These are phyloP conservation scores for Ryuthela nishihirai DNA, from an alignment of 2,888 invertebrate genomes.

Conservation along the genomic window DNA sequence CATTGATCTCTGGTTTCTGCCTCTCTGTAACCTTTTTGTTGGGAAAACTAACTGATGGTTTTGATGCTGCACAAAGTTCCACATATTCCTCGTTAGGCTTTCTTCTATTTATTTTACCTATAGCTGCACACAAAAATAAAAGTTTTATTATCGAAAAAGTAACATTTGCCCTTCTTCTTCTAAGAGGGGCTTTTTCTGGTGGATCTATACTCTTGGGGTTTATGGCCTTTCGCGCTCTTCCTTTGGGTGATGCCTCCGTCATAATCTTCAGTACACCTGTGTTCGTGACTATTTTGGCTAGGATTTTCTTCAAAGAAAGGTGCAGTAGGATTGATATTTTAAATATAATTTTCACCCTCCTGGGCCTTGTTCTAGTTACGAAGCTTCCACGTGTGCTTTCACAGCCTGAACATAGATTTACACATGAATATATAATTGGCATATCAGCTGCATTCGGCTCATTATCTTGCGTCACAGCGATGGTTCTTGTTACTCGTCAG, in stretches of 20 bases:
- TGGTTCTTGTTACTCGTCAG: no score
- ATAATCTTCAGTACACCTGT: slow-evolving; percentile 88
- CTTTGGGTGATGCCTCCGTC: slow-evolving; percentile 82
- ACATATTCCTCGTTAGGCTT: not conserved
- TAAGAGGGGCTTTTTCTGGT: not conserved
- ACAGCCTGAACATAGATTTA: no score
- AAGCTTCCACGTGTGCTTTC: not conserved
- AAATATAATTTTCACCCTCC: slow-evolving; percentile 1
- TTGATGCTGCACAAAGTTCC: slow-evolving; percentile 5
- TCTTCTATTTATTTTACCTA: slow-evolving; percentile 2
- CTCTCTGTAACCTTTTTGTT: slow-evolving; percentile 1
- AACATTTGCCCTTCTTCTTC: not conserved
- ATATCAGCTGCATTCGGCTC: no score
- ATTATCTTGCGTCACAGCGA: no score
- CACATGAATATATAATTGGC: no score
- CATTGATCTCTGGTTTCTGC: slow-evolving; percentile 2
- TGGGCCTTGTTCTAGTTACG: slow-evolving; percentile 1
- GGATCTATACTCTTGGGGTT: not conserved
- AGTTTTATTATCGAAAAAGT: not conserved
- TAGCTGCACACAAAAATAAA: not conserved
- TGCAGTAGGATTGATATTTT: slow-evolving; percentile 62
- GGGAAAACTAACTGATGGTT: not conserved
- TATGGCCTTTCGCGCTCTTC: slow-evolving; percentile 71
- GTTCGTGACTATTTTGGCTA: slow-evolving; percentile 68
- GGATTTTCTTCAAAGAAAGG: slow-evolving; percentile 73